Evolutionary conservation across 1,140 invertebrate species (phyloP), one percentile per base, ranked within the genome.

Genomic region (Nymphalis io): DNA sequence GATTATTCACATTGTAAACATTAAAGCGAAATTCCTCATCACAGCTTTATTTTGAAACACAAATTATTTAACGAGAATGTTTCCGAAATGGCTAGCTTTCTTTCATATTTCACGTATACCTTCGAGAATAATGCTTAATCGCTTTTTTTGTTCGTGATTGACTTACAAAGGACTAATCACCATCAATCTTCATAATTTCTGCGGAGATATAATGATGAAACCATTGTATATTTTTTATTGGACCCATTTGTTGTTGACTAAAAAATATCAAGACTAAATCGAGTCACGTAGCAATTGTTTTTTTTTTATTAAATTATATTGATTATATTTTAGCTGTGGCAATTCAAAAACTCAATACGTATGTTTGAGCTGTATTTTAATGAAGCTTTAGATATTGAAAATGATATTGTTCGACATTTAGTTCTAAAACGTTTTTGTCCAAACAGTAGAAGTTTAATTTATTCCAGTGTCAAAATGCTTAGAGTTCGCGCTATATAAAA

Each of bases 241-340:
- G 63, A 18, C 48, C 66, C 76, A 80, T 79, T 83, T 76, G 76
- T 69, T 71, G 74, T 67, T 81, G 70, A 79, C 75, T 75, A 16
- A 46, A 83, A 82, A 81, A 78, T 73, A 76, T 74, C 73, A 71
- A 72, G 74, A 82, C 80, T 80, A 87, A 86, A 88, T 87, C 75
- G 81, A 88, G 84, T 87, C 86, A 88, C 84, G 86, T 86, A 78
- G 61, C 68, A 76, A 85, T 88, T 83, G 77, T 68, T 51, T 15
- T 81, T 82, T 82, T 84, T 81, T 73, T 68, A 76, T 81, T 82
- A 81, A 79, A 65, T 63, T 72, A 72, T 23, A 21, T 68, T 57
- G 4, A 33, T 60, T 48, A 53, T 42, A 44, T 33, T 60, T 46
- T n/a, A n/a, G n/a, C n/a, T n/a, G n/a, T n/a, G n/a, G n/a, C n/a